Evolutionary conservation across 35 echinoderm and acorn worm genomes (phyloP), one percentile per base, ranked within the genome.

Genomic region (Patiria miniata): DNA sequence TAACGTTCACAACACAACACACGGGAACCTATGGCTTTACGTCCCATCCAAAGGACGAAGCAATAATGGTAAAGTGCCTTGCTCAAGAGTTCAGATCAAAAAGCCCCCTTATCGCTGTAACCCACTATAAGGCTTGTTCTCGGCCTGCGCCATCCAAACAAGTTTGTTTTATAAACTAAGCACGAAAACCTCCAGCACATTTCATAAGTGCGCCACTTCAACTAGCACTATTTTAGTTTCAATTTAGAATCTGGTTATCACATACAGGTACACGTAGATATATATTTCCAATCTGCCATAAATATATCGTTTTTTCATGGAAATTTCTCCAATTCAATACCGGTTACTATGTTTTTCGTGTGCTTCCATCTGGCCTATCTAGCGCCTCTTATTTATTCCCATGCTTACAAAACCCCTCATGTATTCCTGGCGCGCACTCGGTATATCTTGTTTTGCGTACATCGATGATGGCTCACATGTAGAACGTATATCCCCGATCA

Each of bases 331-430:
- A 83, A 21, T 34, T 18, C 1, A 16, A 14, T 12, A 36, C 15
- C 16, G 33, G 34, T 1, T 58, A 83, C 38, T 59, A 58, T 12
- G 34, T 59, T 12, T 83, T 83, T n/a, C 40, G 14, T 2, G 84
- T 77, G 8, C 84, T 86, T 36, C 61, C 65, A 36, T 78, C 77
- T 29, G 84, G 84, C 18, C 36, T 86, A 28, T 47, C 30, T 16
- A 86, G 60, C 33, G 84, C 84, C 2, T 86, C 60, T 28, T 86
- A 86, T 77, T 32, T 86, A 18, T 78, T 86, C 73, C 68, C 10
- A 86, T 77, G 28, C 10, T 86, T 0, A 76, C 61, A 12, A 37
- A 61, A 18, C 84, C 84, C 7, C 19, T 85, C 14, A 56, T 86
- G 8, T 50, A 86, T 50, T 37, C 68, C 52, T 86, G 84, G 65